phyloP scores from a whole-genome alignment of 2,797 vertebrate genomes.

The Syngnathus acus region DNA sequence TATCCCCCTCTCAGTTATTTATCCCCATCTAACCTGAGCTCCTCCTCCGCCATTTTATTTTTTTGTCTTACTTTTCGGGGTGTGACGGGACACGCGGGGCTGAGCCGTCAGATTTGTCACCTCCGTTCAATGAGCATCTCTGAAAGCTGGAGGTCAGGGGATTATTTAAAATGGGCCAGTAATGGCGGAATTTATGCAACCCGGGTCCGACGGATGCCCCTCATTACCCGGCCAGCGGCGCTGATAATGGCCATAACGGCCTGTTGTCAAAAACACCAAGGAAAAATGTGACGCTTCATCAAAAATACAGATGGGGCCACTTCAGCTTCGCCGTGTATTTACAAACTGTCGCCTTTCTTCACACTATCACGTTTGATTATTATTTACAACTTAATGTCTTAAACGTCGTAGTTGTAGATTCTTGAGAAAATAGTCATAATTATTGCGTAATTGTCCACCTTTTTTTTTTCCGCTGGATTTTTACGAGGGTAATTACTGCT shows the following conservation, averaged over 20 bases:
- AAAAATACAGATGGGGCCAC: slow-evolving; percentile 65
- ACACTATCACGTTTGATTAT: slow-evolving; percentile 17
- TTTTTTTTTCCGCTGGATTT: slow-evolving; percentile 77
- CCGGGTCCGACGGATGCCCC: slow-evolving; percentile 55
- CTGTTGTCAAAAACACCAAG: slow-evolving; percentile 63
- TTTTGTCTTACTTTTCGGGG: slow-evolving; percentile 12
- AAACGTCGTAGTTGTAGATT: neutral
- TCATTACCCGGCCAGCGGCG: slow-evolving; percentile 56
- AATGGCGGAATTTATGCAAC: slow-evolving; percentile 75
- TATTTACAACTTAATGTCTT: slow-evolving; percentile 34
- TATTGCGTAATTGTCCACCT: slow-evolving; percentile 69
- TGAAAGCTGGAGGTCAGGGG: slow-evolving; percentile 71
- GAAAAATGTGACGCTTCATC: slow-evolving; percentile 61
- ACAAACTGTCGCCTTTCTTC: neutral
- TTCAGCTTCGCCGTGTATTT: neutral
- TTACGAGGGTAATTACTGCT: slow-evolving; percentile 88
- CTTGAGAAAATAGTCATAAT: slow-evolving; percentile 7
- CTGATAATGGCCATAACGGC: slow-evolving; percentile 66
- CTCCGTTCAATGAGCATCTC: slow-evolving; percentile 57
- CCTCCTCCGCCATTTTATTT: slow-evolving; percentile 27
- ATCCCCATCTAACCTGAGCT: slow-evolving; percentile 44
- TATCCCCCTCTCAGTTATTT: neutral
- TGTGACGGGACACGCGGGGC: slow-evolving; percentile 25
- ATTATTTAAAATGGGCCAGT: slow-evolving; percentile 70
- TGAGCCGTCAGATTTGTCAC: slow-evolving; percentile 59